Base-by-base conservation (phyloP, 2,888 invertebrate species). In the Petrolisthes manimaculis region DNA sequence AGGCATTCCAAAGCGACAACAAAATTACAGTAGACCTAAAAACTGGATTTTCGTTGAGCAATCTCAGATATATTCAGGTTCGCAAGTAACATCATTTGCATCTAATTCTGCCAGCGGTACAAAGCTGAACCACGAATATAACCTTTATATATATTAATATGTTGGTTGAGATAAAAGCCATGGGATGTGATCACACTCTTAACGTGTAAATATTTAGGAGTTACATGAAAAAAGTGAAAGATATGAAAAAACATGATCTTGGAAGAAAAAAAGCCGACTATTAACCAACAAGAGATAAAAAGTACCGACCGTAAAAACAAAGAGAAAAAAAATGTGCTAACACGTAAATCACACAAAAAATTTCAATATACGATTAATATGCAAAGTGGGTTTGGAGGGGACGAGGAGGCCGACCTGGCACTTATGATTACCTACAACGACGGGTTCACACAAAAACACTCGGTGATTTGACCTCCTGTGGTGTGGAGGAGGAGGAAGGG, bases 351-450 rank as follows among this genome's bases (percentile, higher is more conserved):
- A 61, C 18, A 61, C 9, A 61, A 61, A 61, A 61, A 12, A 9
- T 61, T 61, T 18, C 61, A 69, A 67, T 85, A 81, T 51, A 75
- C 74, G 12, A 86, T 86, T 86, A 86, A 81, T 86, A 86, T 86
- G 86, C 86, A 86, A 86, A 86, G 75, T 80, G 82, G 86, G 74
- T 81, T 82, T 67, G 81, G 24, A 37, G 86, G 82, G 74, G 55
- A 86, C 75, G 21, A 80, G 80, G 80, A 61, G 61, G 61, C 18
- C 12, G 61, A 18, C 61, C 37, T 37, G 37, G 37, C 37, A 37
- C 37, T 37, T 37, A 37, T 37, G 37, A 37, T 37, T 37, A 37
- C 37, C 55, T 54, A 54, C 55, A 55, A 79, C 78, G n/a, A 54
- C 54, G 54, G 9, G 78, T 21, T 55, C 54, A 53, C 54, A 54